A percentile compares a stretch with the other conserved stretches of the same genome.
These are phyloP conservation scores for Apis mellifera DNA, from an alignment of 1,140 invertebrate genomes.

Conservation along the genomic window Amel_HAv3.1 CM009938.2:6980001-6980500, in stretches of 20 bases:
- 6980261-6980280: conserved; percentile 85
- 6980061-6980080: conserved; percentile 62
- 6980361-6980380: conserved; percentile 87
- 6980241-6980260: conserved; percentile 86
- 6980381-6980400: conserved; percentile 88
- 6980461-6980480: conserved; percentile 65
- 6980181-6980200: conserved; percentile 88
- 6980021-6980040: conserved; percentile 82
- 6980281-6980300: conserved; percentile 86
- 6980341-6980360: conserved; percentile 88
- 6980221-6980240: conserved; percentile 77
- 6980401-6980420: conserved; percentile 82
- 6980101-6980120: not conserved
- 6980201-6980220: conserved; percentile 77
- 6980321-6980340: conserved; percentile 82
- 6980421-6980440: not conserved
- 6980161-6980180: conserved; percentile 89
- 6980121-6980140: conserved; percentile 85
- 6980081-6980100: not conserved
- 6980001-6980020: conserved; percentile 77
- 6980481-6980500: conserved; percentile 56
- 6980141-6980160: conserved; percentile 90
- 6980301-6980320: conserved; percentile 83
- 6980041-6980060: conserved; percentile 74
- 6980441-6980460: conserved; percentile 72